Evolutionary conservation across 2,797 vertebrate genomes (phyloP).

Genomic region (Sciurus carolinensis): DNA sequence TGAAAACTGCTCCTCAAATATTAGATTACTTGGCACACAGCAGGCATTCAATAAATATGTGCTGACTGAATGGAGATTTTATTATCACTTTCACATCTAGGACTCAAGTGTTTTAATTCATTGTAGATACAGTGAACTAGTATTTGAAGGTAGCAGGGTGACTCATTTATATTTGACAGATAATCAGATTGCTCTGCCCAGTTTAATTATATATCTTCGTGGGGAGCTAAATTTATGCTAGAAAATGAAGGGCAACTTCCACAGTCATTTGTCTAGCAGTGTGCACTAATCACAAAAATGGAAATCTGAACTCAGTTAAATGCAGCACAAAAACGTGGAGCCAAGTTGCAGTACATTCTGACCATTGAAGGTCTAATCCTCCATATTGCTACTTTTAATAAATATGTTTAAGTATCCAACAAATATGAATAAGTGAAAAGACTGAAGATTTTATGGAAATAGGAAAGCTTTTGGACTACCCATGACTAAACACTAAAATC

Average conservation of each 20-base stretch:
- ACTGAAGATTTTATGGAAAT: not conserved
- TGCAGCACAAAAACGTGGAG: not conserved
- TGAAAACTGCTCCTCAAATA: conserved; percentile 67
- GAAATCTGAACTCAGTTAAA: conserved; percentile 34
- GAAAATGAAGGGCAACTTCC: conserved; percentile 61
- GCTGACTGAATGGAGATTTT: conserved; percentile 67
- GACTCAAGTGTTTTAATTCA: conserved; percentile 72
- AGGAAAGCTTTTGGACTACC: not conserved
- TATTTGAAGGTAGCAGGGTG: conserved; percentile 64
- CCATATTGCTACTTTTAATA: not conserved
- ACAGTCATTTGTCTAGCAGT: not conserved
- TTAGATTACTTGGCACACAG: conserved; percentile 58
- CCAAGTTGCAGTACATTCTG: not conserved
- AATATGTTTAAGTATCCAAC: not conserved
- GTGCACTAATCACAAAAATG: conserved; percentile 44
- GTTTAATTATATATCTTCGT: conserved; percentile 76
- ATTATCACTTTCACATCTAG: conserved; percentile 68
- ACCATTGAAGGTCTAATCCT: not conserved
- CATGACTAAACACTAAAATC: not conserved
- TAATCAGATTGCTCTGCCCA: conserved; percentile 78
- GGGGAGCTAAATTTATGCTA: conserved; percentile 76
- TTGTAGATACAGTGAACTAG: conserved; percentile 45
- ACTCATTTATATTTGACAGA: conserved; percentile 81
- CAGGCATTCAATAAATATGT: conserved; percentile 71
- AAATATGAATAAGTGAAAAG: not conserved